Conservation (phyloP, 2,888 invertebrate genomes). For the Nephrotoma flavescens region DNA sequence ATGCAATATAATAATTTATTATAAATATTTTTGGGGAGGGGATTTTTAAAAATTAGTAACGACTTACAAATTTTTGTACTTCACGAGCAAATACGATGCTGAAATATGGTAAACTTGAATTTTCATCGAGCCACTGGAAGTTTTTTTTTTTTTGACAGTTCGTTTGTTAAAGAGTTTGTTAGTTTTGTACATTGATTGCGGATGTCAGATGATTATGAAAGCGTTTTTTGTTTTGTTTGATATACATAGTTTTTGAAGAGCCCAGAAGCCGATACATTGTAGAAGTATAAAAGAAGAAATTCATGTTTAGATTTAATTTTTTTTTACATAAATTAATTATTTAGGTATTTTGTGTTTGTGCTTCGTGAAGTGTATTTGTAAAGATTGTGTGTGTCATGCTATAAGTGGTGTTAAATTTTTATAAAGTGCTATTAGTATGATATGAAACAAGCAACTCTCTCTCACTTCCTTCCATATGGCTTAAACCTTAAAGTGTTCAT, state of each 20-base stretch:
- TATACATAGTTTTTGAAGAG: background rate
- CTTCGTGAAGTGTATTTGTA: background rate
- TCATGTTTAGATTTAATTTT: background rate
- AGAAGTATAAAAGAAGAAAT: background rate
- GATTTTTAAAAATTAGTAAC: conserved; percentile 1
- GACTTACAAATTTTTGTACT: conserved; percentile 54
- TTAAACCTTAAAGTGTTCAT: background rate
- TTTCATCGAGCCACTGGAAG: conserved; percentile 55
- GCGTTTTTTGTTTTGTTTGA: background rate
- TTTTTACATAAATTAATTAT: background rate
- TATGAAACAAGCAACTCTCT: background rate
- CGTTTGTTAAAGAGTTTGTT: background rate
- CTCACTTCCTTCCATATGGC: background rate
- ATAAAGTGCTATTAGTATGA: background rate
- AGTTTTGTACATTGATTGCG: background rate
- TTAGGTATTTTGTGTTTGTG: background rate
- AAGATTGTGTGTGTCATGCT: background rate
- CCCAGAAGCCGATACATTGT: background rate
- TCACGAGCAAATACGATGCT: conserved; percentile 55
- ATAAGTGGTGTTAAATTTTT: background rate
- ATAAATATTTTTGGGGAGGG: background rate
- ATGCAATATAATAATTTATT: background rate
- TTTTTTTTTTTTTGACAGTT: conserved; percentile 19
- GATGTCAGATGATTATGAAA: background rate
- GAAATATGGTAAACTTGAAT: conserved; percentile 52